Evolutionary conservation across 53 echinoderm and acorn worm genomes (phyloP), one percentile per base, ranked within the genome.

Genomic region (Stichopus horrens): DNA sequence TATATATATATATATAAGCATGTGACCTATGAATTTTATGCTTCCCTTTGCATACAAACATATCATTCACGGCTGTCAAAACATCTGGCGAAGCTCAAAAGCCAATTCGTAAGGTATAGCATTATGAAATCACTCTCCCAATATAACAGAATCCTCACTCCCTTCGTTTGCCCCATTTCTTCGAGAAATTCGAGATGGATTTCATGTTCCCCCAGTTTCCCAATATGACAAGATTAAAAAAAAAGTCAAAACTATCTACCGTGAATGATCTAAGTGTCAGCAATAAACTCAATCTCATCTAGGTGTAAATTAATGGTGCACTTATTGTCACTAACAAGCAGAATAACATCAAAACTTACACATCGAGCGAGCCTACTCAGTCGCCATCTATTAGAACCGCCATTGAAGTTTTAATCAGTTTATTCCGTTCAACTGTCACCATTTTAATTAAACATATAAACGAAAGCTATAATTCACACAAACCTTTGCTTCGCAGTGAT

Each of bases 351-450:
- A 81, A 56, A 58, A 51, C 81, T 21, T 81, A 14, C 7, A 81
- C 16, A 71, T 71, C 71, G 57, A 54, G 55, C 81, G 81, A 37
- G 37, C 37, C 52, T 81, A 81, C 18, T 55, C 81, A 81, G 7
- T 21, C 10, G 21, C 9, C 20, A 58, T 56, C 58, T 19, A 81
- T 81, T 81, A 81, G 57, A 81, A 21, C 81, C 81, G 81, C 57
- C 81, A 37, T 37, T 20, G 6, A 21, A 56, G 52, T 19, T 81
- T 57, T 81, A 81, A 81, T 81, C 81, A 81, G 81, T 81, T 81
- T 81, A 81, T 81, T 81, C 81, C 81, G 81, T 81, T 81, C 55
- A 81, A 81, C 81, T 81, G 81, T 81, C 81, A 81, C 81, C 18
- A 9, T 81, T 81, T 81, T 81, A 81, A 81, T 81, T 81, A 81